Evolutionary conservation across 2,888 invertebrate genomes (phyloP).

Genomic region (Drosophila siamana): DNA sequence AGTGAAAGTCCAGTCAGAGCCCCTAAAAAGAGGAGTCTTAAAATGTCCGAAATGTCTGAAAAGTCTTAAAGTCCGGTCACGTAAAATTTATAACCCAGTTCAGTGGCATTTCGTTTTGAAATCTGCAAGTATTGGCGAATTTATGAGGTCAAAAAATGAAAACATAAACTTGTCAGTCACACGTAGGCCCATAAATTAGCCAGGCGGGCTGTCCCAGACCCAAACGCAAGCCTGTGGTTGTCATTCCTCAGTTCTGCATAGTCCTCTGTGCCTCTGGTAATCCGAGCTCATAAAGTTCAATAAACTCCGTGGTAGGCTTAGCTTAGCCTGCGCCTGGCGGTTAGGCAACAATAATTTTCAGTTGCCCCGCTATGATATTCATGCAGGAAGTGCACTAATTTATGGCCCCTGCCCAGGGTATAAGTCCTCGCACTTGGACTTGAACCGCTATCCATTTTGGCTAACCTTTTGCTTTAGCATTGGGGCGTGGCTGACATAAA

Average conservation of each 20-base stretch:
- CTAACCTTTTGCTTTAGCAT: conserved; percentile 42
- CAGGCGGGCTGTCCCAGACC: neutral
- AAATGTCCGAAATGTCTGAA: conserved; percentile 7
- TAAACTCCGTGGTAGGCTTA: conserved; percentile 49
- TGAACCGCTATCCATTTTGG: conserved; percentile 18
- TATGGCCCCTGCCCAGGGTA: conserved; percentile 48
- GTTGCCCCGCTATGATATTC: conserved; percentile 27
- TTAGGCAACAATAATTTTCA: conserved; percentile 48
- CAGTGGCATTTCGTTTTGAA: conserved; percentile 55
- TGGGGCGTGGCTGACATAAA: conserved; percentile 54
- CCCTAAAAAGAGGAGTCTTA: neutral
- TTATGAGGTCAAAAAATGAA: conserved; percentile 54
- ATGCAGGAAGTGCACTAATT: conserved; percentile 70
- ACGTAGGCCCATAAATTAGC: conserved; percentile 69
- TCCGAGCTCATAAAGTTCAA: conserved; percentile 75
- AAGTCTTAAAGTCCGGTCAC: conserved; percentile 46
- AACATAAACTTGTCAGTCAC: conserved; percentile 78
- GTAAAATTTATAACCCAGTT: conserved; percentile 60
- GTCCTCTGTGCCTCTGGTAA: conserved; percentile 37
- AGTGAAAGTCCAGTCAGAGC: conserved; percentile 1
- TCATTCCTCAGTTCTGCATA: conserved; percentile 5
- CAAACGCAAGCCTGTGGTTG: neutral
- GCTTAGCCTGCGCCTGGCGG: conserved; percentile 7
- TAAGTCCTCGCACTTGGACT: conserved; percentile 22
- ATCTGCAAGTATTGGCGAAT: conserved; percentile 54